A percentile compares a stretch with the other conserved stretches of the same genome.
Evolutionary conservation across 2,888 invertebrate species (phyloP).

Genomic region (Sepiola atlantica): DNA sequence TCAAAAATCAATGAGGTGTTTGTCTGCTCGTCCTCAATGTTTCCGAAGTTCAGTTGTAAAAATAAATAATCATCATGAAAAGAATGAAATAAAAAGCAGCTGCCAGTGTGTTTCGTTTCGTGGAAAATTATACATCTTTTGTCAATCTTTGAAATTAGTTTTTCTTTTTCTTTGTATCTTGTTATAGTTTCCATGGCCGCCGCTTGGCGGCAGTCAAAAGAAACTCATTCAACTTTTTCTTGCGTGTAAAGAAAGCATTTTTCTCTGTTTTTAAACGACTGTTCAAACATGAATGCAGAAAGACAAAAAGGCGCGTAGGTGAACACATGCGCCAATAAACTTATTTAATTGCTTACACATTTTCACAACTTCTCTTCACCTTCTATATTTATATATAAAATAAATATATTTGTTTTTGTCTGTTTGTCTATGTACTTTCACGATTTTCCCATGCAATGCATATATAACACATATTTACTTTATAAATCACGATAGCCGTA

Average conservation of each 20-base stretch:
- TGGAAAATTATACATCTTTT: not conserved
- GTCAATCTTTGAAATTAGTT: not conserved
- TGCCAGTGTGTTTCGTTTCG: not conserved
- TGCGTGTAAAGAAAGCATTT: not conserved
- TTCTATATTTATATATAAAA: no score
- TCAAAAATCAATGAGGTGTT: not conserved
- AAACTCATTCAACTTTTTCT: not conserved
- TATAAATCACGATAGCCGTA: no score
- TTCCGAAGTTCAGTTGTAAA: not conserved
- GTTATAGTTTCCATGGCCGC: no score
- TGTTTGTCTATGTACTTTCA: no score
- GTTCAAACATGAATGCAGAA: not conserved
- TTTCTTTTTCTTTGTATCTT: no score
- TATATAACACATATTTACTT: no score
- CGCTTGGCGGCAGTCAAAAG: not conserved
- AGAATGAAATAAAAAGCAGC: not conserved
- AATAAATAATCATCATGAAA: not conserved
- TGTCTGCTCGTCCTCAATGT: not conserved
- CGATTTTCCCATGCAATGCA: no score
- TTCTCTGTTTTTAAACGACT: not conserved
- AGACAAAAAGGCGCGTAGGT: not conserved
- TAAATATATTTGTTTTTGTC: no score
- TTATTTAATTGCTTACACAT: not conserved
- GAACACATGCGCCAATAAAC: not conserved
- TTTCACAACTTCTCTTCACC: no score